A percentile compares a stretch with the other conserved stretches of the same genome.
Evolutionary conservation across 2,113 vertebrate genomes (phyloP).

Genomic region (zebrafish (Danio rerio)): DNA sequence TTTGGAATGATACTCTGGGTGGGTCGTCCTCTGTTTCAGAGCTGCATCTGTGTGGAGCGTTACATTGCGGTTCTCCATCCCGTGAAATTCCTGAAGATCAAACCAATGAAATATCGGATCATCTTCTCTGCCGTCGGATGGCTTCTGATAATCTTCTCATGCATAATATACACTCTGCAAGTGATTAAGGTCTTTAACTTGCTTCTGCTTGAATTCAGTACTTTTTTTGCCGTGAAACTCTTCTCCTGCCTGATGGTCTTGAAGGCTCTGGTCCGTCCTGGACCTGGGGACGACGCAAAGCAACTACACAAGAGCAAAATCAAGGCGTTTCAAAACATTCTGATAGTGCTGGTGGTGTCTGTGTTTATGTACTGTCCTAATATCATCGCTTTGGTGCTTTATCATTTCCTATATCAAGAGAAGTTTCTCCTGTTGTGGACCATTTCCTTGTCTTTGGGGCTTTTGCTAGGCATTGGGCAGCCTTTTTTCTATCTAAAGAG

Average conservation of each 20-base stretch:
- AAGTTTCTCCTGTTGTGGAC: conserved; percentile 3
- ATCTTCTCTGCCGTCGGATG: background rate
- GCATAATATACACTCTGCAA: background rate
- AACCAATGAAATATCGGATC: conserved; percentile 21
- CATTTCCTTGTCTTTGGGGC: background rate
- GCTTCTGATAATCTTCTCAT: background rate
- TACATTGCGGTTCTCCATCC: conserved; percentile 30
- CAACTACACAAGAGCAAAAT: background rate
- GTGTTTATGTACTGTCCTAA: background rate
- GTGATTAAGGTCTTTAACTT: background rate
- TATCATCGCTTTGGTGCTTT: background rate
- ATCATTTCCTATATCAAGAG: background rate
- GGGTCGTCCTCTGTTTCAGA: conserved; percentile 13
- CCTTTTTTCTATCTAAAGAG: background rate
- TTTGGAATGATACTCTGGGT: background rate
- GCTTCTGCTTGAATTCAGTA: background rate
- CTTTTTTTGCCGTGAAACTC: background rate
- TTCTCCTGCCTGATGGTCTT: conserved; percentile 24
- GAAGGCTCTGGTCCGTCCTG: background rate
- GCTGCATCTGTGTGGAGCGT: conserved; percentile 25
- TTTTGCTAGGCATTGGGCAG: background rate
- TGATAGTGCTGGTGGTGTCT: background rate
- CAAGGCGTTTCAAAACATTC: conserved; percentile 14
- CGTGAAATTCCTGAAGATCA: conserved; percentile 11
- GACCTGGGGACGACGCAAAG: background rate